Evolutionary conservation across 2,888 invertebrate genomes (phyloP).

Genomic region (Deilephila elpenor): DNA sequence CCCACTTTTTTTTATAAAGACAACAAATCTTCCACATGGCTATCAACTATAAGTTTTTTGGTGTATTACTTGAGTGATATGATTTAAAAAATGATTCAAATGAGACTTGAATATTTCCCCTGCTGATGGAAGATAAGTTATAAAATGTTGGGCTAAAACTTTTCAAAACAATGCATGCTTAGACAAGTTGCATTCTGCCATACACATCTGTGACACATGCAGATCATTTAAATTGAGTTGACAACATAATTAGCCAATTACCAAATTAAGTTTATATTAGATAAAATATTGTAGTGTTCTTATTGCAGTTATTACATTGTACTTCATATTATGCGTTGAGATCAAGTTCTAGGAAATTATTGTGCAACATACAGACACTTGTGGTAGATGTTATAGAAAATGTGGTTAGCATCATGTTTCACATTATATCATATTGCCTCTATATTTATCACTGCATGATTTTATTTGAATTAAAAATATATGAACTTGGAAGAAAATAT

Average conservation of each 20-base stretch:
- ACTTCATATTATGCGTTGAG: constrained; percentile 30
- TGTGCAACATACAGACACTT: constrained; percentile 18
- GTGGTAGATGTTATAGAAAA: constrained; percentile 22
- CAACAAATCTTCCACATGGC: too few species aligned
- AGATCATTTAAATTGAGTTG: background rate
- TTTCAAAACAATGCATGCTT: too few species aligned
- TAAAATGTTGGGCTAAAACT: too few species aligned
- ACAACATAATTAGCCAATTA: background rate
- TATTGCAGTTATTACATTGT: constrained; percentile 13
- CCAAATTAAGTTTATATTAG: background rate
- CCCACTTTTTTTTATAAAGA: too few species aligned
- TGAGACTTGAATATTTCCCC: too few species aligned
- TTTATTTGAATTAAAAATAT: background rate
- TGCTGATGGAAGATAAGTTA: too few species aligned
- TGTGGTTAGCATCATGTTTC: constrained; percentile 29
- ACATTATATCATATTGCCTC: constrained; percentile 16
- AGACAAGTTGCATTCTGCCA: too few species aligned
- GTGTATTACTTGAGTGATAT: too few species aligned
- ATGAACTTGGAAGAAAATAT: background rate
- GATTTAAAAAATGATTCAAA: too few species aligned
- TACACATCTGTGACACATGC: too few species aligned
- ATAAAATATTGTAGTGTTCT: background rate
- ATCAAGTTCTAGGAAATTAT: constrained; percentile 38
- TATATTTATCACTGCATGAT: background rate
- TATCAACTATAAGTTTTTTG: too few species aligned